These are phyloP conservation scores for Protaetia brevitarsis DNA, from an alignment of 1,140 invertebrate species.

Conservation along the genomic window DNA sequence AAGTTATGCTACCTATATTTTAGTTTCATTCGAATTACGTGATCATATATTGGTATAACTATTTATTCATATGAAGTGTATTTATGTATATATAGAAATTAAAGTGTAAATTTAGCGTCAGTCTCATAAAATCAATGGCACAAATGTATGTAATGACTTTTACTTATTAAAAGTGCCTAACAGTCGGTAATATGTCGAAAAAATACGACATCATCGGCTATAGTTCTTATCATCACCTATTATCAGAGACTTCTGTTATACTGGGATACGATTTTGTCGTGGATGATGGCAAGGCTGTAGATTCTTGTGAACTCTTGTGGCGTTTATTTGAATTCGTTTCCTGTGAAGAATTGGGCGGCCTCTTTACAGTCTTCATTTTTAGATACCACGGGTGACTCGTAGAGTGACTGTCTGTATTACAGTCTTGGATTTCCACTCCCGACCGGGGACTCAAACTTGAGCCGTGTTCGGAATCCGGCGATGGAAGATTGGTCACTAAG, in stretches of 20 bases:
- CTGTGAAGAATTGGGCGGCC: constrained; percentile 32
- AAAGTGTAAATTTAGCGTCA: constrained; percentile 23
- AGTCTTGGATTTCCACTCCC: constrained; percentile 38
- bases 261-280: constrained; percentile 5
- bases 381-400: constrained; percentile 16
- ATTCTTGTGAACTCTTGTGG: constrained; percentile 23
- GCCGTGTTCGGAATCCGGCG: constrained; percentile 34
- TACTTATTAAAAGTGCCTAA: constrained; percentile 17
- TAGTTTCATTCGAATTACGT: neutral
- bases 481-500: constrained; percentile 64
- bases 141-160: constrained; percentile 26
- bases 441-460: constrained; percentile 32
- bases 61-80: constrained; percentile 2
- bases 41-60: constrained; percentile 5
- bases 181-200: constrained; percentile 3
- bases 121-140: constrained; percentile 36
- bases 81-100: constrained; percentile 6
- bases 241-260: constrained; percentile 26
- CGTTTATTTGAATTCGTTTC: constrained; percentile 26
- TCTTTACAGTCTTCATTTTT: constrained; percentile 34
- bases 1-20: neutral
- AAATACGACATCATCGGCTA: constrained; percentile 9
- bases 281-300: constrained; percentile 20
- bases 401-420: constrained; percentile 27
- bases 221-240: constrained; percentile 27